These are phyloP conservation scores for Pseudonaja textilis DNA, from an alignment of 2,113 vertebrate species.

Conservation along the genomic window DNA sequence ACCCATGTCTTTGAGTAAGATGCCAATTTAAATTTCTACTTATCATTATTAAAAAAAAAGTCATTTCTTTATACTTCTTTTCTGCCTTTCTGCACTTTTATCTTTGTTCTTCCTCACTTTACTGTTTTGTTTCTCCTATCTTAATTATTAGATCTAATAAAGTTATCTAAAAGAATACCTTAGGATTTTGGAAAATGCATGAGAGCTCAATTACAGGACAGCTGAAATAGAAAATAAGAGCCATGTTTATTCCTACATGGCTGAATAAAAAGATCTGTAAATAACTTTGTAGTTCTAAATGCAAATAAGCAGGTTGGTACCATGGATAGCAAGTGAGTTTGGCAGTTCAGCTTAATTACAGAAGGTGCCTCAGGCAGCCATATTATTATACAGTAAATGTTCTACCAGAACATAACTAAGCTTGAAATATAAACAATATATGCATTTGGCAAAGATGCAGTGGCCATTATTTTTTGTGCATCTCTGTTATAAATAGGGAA, in stretches of 20 bases:
- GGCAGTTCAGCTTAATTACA: constrained; percentile 22
- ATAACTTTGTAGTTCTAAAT: background rate
- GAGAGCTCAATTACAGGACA: background rate
- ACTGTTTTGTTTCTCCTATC: background rate
- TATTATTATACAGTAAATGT: constrained; percentile 28
- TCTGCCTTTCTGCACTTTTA: background rate
- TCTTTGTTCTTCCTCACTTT: background rate
- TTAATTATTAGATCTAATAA: background rate
- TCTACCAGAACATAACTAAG: constrained; percentile 9
- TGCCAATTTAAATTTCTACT: background rate
- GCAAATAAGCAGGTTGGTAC: constrained; percentile 11
- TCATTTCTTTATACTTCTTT: background rate
- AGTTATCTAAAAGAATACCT: background rate
- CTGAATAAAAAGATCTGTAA: background rate
- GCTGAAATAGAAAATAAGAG: background rate
- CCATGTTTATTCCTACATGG: background rate
- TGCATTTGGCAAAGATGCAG: constrained; percentile 5
- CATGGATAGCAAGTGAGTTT: constrained; percentile 24
- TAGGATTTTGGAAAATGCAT: background rate
- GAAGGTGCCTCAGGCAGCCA: constrained; percentile 15
- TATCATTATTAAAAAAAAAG: background rate
- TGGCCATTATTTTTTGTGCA: background rate
- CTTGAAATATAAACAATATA: constrained; percentile 17
- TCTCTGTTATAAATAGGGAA: background rate
- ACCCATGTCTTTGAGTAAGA: background rate